These are phyloP conservation scores for Thumatha senex DNA, from an alignment of 2,888 invertebrate species.

Conservation along the genomic window DNA sequence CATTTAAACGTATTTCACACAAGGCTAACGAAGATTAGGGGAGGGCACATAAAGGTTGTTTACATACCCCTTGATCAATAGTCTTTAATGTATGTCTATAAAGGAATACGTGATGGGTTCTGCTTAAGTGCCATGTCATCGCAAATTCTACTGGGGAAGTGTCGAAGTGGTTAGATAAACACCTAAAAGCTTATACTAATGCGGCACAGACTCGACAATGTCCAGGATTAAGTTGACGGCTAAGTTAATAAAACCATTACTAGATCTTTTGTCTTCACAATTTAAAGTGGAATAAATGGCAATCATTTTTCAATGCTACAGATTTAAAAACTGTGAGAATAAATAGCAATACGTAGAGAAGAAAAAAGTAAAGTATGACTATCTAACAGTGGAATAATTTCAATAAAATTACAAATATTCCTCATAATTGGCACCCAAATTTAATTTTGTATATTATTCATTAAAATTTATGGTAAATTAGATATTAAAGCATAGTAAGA, in stretches of 20 bases:
- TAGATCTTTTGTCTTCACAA: background rate
- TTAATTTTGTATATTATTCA: too few species aligned
- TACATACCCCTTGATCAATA: conserved; percentile 31
- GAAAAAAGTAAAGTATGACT: too few species aligned
- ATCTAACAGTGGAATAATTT: too few species aligned
- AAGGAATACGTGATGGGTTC: conserved; percentile 1
- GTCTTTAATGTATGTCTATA: conserved; percentile 17
- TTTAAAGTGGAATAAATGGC: background rate
- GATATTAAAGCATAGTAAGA: too few species aligned
- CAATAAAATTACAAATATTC: too few species aligned
- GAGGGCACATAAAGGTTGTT: conserved; percentile 31
- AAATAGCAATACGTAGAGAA: too few species aligned
- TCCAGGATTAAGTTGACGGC: conserved; percentile 3
- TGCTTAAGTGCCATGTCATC: conserved; percentile 5
- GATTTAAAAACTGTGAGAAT: too few species aligned
- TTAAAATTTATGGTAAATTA: too few species aligned
- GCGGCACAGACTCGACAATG: conserved; percentile 14
- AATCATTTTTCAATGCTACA: too few species aligned
- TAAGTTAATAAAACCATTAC: background rate
- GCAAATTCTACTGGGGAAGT: conserved; percentile 9
- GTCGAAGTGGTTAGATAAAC: conserved; percentile 27
- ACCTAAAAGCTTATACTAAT: conserved; percentile 33
- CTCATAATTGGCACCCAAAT: too few species aligned
- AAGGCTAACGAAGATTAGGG: conserved; percentile 20
- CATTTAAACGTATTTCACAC: conserved; percentile 25